Evolutionary conservation across 2,797 vertebrate genomes (phyloP).

Genomic region (Cynodonichthys magdalenae): DNA sequence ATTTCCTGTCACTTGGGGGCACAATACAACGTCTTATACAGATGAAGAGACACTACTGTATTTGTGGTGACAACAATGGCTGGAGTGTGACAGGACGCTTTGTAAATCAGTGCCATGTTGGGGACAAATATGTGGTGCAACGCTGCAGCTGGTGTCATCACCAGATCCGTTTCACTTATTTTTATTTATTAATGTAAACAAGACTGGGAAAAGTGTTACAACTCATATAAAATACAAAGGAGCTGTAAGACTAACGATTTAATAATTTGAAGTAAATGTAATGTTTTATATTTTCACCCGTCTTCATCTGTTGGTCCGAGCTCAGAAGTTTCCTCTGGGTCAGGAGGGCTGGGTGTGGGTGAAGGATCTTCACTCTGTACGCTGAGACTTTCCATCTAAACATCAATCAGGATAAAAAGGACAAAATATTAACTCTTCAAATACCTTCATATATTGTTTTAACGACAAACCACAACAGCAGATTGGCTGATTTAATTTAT

Average conservation of each 20-base stretch:
- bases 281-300: slow-evolving; percentile 57
- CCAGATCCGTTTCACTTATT: not conserved
- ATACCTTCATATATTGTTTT: not conserved
- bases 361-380: slow-evolving; percentile 78
- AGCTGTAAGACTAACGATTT: not conserved
- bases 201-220: not conserved
- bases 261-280: not conserved
- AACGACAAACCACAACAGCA: slow-evolving; percentile 5
- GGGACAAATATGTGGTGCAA: not conserved
- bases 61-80: not conserved
- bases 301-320: slow-evolving; percentile 43
- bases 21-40: not conserved
- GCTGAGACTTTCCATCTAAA: slow-evolving; percentile 71
- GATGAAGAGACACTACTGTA: slow-evolving; percentile 11
- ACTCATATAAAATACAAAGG: not conserved
- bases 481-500: slow-evolving; percentile 48
- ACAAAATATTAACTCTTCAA: not conserved
- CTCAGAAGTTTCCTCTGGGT: slow-evolving; percentile 53
- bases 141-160: slow-evolving; percentile 3
- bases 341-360: slow-evolving; percentile 61
- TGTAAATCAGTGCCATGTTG: slow-evolving; percentile 1
- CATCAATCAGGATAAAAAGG: not conserved
- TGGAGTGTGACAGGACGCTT: slow-evolving; percentile 13
- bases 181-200: not conserved
- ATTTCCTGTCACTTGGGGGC: not conserved